phyloP scores from a whole-genome alignment of 2,888 invertebrate species.

The Nymphalis polychloros region DNA sequence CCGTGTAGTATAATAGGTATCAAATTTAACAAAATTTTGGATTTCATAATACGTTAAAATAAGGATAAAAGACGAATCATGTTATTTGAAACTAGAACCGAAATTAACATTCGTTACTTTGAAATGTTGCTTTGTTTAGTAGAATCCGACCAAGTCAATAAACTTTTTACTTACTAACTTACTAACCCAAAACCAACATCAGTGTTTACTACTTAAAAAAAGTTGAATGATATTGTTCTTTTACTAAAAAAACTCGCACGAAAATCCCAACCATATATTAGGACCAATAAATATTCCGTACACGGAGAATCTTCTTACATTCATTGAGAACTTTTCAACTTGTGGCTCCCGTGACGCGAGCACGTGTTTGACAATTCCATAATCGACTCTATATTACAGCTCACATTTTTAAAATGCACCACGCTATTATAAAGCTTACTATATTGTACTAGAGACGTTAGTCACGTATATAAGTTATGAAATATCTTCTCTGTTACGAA shows the following conservation, averaged over 20 bases:
- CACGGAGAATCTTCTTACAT: conserved; percentile 10
- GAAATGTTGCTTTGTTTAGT: too few species aligned
- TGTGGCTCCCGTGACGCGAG: conserved; percentile 21
- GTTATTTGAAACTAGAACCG: too few species aligned
- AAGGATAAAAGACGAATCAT: too few species aligned
- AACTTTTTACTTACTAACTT: background rate
- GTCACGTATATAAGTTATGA: background rate
- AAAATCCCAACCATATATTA: background rate
- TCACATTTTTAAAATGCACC: background rate
- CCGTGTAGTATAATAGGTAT: background rate
- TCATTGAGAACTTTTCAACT: conserved; percentile 25
- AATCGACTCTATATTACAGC: background rate
- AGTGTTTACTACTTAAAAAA: background rate
- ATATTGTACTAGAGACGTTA: background rate
- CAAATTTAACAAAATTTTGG: background rate
- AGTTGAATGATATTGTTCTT: conserved; percentile 12
- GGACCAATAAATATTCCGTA: conserved; percentile 22
- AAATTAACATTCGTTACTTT: too few species aligned
- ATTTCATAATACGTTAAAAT: too few species aligned
- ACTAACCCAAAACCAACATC: conserved; percentile 1
- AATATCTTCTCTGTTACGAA: background rate
- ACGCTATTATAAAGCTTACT: background rate
- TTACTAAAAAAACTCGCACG: conserved; percentile 3
- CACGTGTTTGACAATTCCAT: conserved; percentile 19
- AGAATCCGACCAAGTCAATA: background rate